Percentiles rank a stretch among this genome's conserved stretches.
Evolutionary conservation across 2,113 vertebrate species (phyloP).

Genomic region (Sceloporus undulatus): DNA sequence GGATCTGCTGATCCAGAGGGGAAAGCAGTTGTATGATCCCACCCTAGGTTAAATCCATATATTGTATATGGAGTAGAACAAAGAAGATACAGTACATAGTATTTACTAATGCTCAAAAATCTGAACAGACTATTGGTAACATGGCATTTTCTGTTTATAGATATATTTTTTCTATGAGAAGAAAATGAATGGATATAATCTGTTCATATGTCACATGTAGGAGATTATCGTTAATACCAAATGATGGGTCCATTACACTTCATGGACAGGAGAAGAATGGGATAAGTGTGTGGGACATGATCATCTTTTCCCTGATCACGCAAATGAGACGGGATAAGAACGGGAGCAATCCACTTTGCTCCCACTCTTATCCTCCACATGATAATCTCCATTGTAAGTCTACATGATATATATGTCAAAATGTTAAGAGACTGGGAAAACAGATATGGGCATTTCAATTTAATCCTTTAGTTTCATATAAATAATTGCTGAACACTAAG

Average conservation of each 20-base stretch:
- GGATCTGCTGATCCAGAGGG: too few relatives aligned
- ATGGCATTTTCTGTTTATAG: slow-evolving; percentile 25
- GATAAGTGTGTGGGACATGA: too few relatives aligned
- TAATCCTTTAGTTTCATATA: background rate
- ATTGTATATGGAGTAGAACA: too few relatives aligned
- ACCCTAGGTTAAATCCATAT: background rate
- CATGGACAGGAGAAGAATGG: too few relatives aligned
- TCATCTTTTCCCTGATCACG: too few relatives aligned
- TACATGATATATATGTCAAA: slow-evolving; percentile 29
- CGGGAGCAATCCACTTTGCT: too few relatives aligned
- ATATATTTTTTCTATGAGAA: slow-evolving; percentile 10
- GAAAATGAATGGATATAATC: slow-evolving; percentile 16
- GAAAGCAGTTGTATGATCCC: background rate
- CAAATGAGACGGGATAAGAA: too few relatives aligned
- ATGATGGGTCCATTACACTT: too few relatives aligned
- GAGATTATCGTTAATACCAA: too few relatives aligned
- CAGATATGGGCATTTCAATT: background rate
- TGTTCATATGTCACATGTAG: slow-evolving; percentile 5
- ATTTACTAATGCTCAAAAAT: slow-evolving; percentile 23
- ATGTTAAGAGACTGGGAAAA: background rate
- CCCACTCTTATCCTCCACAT: too few relatives aligned
- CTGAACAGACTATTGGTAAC: background rate
- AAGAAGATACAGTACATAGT: background rate
- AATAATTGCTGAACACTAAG: background rate
- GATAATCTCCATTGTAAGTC: background rate